A percentile compares a stretch with the other conserved stretches of the same genome.
Conservation (phyloP, 1,140 invertebrate species). For the Drosophila saltans region DNA sequence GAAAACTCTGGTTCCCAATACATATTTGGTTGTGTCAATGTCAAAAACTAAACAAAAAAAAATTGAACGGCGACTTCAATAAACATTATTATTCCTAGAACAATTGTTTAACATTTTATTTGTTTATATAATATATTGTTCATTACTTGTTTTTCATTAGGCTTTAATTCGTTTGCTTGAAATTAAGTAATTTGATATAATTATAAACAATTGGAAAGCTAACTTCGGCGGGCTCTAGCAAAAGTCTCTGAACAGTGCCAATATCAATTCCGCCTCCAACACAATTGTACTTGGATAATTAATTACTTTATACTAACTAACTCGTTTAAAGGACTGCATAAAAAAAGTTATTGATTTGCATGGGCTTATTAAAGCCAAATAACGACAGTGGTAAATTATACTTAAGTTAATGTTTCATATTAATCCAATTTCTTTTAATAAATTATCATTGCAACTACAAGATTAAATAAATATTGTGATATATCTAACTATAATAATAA, state of each 20-base stretch:
- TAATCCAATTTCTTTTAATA: background rate
- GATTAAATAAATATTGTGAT: conserved; percentile 10
- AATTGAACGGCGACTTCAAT: no score
- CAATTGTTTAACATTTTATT: no score
- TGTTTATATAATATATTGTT: no score
- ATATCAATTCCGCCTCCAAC: no score
- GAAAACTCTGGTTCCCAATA: no score
- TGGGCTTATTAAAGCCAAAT: background rate
- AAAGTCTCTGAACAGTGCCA: no score
- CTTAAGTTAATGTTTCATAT: background rate
- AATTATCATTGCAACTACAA: background rate
- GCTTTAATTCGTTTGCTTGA: no score
- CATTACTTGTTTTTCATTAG: no score
- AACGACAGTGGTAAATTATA: background rate
- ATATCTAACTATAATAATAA: background rate
- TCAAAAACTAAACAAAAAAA: no score
- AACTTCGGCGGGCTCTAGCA: background rate
- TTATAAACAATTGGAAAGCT: background rate
- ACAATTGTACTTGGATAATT: no score
- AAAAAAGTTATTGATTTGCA: background rate
- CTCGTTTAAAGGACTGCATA: background rate
- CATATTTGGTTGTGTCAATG: no score
- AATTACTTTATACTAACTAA: background rate
- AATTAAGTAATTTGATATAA: background rate
- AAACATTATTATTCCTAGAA: no score